These are phyloP conservation scores for Rhinoraja longicauda DNA, from an alignment of 2,797 vertebrate genomes.

Conservation along the genomic window DNA sequence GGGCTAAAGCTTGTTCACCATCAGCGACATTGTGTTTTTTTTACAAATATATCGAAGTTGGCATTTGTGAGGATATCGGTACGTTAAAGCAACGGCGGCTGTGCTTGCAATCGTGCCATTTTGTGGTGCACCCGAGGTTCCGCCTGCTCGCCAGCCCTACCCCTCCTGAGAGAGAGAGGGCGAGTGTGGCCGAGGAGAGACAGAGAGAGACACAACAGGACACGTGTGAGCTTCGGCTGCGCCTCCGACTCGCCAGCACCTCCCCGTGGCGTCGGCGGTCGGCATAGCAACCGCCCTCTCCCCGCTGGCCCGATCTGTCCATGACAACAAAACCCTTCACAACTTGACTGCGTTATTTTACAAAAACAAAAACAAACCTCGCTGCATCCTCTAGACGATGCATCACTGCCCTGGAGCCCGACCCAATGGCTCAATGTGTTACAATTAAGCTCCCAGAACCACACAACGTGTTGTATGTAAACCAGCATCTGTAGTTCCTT, in stretches of 20 bases:
- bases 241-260: not conserved
- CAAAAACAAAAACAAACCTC: not conserved
- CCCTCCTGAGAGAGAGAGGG: not conserved
- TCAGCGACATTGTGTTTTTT: not conserved
- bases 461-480: too few relatives aligned
- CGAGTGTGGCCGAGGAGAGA: too few relatives aligned
- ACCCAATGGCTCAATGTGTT: not conserved
- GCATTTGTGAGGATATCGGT: not conserved
- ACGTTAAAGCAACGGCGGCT: not conserved
- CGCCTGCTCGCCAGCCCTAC: not conserved
- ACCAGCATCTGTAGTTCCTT: too few relatives aligned
- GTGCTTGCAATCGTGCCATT: slow-evolving; percentile 5
- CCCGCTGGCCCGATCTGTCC: too few relatives aligned
- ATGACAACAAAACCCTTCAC: too few relatives aligned
- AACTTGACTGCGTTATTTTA: not conserved
- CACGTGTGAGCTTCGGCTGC: not conserved
- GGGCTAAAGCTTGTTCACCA: not conserved
- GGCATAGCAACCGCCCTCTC: not conserved
- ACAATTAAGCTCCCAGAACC: not conserved
- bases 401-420: too few relatives aligned
- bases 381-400: not conserved
- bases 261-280: slow-evolving; percentile 10
- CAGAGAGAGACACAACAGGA: too few relatives aligned
- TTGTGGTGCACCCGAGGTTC: not conserved
- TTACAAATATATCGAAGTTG: not conserved